Conservation (phyloP, 2,797 vertebrate genomes). For the Telmatherina bonti region DNA sequence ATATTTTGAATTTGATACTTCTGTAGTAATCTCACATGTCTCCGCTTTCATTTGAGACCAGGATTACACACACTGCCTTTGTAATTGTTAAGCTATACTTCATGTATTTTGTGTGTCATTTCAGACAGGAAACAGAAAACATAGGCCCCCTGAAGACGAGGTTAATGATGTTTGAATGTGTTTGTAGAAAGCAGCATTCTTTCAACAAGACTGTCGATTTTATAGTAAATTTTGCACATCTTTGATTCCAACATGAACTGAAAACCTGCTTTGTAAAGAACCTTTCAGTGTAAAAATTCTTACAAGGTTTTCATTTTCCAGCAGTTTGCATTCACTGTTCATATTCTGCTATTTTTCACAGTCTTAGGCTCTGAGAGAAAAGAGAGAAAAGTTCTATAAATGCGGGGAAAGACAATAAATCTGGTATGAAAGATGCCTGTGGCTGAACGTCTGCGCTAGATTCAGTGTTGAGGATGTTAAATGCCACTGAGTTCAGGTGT, state of each 20-base stretch:
- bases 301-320: background rate
- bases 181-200: too few relatives aligned
- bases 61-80: too few relatives aligned
- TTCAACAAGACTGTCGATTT: background rate
- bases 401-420: conserved; percentile 18
- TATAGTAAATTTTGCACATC: background rate
- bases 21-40: too few relatives aligned
- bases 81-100: too few relatives aligned
- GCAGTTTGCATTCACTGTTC: background rate
- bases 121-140: too few relatives aligned
- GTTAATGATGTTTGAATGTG: too few relatives aligned
- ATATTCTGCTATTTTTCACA: background rate
- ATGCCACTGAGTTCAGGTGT: conserved; percentile 33
- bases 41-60: too few relatives aligned
- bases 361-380: background rate
- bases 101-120: too few relatives aligned
- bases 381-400: background rate
- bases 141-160: too few relatives aligned
- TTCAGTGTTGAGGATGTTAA: conserved; percentile 19
- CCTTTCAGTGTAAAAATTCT: background rate
- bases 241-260: background rate
- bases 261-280: background rate
- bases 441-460: conserved; percentile 21
- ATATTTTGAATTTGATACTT: too few relatives aligned
- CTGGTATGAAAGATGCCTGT: conserved; percentile 28